Evolutionary conservation across 2,797 vertebrate genomes (phyloP).

Genomic region (Falco peregrinus): DNA sequence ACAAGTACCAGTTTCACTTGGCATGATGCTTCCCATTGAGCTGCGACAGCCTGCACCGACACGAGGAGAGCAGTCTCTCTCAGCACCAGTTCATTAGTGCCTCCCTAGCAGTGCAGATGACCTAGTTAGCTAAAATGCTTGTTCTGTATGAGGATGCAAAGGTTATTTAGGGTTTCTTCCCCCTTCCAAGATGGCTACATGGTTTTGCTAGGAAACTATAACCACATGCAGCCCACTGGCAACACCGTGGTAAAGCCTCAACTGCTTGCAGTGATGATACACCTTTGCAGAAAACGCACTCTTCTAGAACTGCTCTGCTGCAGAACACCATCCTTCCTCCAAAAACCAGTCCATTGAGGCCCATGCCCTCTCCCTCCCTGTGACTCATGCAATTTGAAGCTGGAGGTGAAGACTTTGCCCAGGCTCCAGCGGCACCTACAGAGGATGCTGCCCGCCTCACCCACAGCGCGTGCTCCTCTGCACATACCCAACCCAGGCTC

Average conservation of each 20-base stretch:
- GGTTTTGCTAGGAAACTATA: not conserved
- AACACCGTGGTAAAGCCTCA: not conserved
- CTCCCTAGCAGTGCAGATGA: not conserved
- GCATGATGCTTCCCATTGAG: not conserved
- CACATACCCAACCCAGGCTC: not conserved
- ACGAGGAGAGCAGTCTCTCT: not conserved
- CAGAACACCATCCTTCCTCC: not conserved
- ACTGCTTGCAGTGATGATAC: not conserved
- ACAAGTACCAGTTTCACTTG: not conserved
- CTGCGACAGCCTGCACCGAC: fast-evolving
- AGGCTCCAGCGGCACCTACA: not conserved
- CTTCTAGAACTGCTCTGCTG: not conserved
- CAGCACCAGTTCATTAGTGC: not conserved
- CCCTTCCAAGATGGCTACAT: not conserved
- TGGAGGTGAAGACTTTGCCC: not conserved
- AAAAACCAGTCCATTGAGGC: not conserved
- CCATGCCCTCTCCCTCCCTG: not conserved
- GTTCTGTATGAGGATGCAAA: not conserved
- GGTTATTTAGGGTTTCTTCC: not conserved
- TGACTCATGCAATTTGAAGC: not conserved
- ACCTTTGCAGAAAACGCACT: not conserved
- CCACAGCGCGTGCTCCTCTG: fast-evolving
- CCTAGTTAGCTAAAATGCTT: not conserved
- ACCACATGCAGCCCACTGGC: not conserved
- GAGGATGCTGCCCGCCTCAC: not conserved